Evolutionary conservation across 2,113 vertebrate genomes (phyloP), one percentile per base, ranked within the genome.

Genomic region (Centrocercus urophasianus): DNA sequence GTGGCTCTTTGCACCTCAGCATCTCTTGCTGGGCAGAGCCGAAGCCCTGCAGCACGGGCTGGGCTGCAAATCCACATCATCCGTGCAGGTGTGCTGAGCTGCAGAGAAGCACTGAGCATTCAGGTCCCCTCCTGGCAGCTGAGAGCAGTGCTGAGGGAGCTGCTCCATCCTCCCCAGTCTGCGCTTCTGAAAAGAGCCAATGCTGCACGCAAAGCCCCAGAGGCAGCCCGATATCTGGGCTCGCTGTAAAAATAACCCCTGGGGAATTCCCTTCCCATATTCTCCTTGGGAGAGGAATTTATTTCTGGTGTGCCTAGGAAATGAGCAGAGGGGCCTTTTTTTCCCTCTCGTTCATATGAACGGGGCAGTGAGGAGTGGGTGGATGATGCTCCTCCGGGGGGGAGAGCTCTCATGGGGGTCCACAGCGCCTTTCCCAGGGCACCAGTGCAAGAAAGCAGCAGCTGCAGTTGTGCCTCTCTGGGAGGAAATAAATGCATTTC

Each of bases 61-160:
- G 43, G 45, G 48, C 28, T 32, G 69, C 47, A 17, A 30, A 11
- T 0, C 32, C 54, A 15, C 42, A 47, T 47, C 22, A 19, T 13
- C 28, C 40, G 18, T 0, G 0, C 1, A 3, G 52, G 30, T 65
- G 19, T 1, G 0, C 13, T 63, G 57, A 0, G 52, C 52, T 54
- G 15, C 52, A 30, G 14, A 16, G 52, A 54, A 27, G 52, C 52
- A 71, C 24, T 8, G 70, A 64, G 71, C 28, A 10, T 36, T 25
- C 25, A 2, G 1, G 36, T 47, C n/a, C 15, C 17, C 13, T 65
- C 70, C 48, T 38, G 32, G 4, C 47, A 7, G 24, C 66, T 0
- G 0, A 52, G 47, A 22, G 45, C n/a, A 20, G 75, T 36, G 30
- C 32, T 21, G 64, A 28, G 17, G 28, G 73, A 73, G 6, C 27